Evolutionary conservation across 2,113 vertebrate genomes (phyloP), one percentile per base, ranked within the genome.

Genomic region (Ptyas mucosa): DNA sequence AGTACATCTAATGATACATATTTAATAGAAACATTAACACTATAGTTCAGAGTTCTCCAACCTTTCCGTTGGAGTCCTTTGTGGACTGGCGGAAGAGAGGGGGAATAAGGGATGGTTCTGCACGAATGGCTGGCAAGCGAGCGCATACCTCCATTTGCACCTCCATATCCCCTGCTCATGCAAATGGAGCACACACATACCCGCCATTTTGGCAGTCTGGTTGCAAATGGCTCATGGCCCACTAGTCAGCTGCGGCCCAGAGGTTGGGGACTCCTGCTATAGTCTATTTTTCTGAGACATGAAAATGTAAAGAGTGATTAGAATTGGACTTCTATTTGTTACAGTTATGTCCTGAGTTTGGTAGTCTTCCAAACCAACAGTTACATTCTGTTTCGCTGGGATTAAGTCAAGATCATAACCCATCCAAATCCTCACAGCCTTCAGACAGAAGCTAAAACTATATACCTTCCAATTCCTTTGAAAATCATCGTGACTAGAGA

Each of bases 391-490:
- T 34, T 34, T 34, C 34, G 14, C 14, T 75, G 64, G n/a, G 64
- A 18, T 75, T 75, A 75, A 75, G 64, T 75, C 64, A 75, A 18
- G 15, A n/a, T 34, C 64, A 75, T 75, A 75, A 75, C 64, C 5
- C 29, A 69, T 69, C 14, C 5, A 69, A 15, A 34, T n/a, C 64
- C 64, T 69, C 64, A 69, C 29, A 69, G 29, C 29, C 29, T 69
- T 7, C 29, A 5, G 64, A 69, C 29, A 14, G 7, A 69, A 69
- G 7, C 64, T 15, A 12, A 64, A 64, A 12, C 61, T 64, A n/a
- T 29, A 29, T 29, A 69, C 64, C 64, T 61, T 26, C 57, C 57
- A 24, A 3, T 69, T 91, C 87, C 88, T 94, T 93, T 91, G 94
- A 94, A 93, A 10, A 52, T 26, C 64, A 43, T 15, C 64, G 87